Evolutionary conservation across 2,888 invertebrate genomes (phyloP).

Genomic region (Mythimna vitellina): DNA sequence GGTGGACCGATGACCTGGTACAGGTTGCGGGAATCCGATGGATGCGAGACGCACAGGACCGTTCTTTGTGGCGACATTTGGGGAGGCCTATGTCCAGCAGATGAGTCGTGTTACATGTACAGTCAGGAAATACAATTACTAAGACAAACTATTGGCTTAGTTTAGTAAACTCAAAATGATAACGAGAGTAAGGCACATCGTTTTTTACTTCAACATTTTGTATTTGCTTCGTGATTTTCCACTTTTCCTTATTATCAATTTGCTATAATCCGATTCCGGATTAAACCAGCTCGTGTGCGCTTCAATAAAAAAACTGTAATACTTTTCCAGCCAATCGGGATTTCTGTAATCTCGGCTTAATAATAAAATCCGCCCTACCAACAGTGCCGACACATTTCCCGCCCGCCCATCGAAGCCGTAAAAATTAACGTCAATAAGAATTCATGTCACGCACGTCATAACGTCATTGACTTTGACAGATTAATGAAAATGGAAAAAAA

Average conservation of each 20-base stretch:
- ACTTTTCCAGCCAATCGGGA: conserved; percentile 33
- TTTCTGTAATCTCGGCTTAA: conserved; percentile 44
- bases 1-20: too few relatives aligned
- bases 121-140: too few relatives aligned
- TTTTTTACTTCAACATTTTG: background rate
- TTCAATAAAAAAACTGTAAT: conserved; percentile 17
- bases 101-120: too few relatives aligned
- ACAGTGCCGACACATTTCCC: conserved; percentile 24
- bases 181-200: too few relatives aligned
- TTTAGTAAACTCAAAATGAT: too few relatives aligned
- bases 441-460: conserved; percentile 29
- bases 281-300: background rate
- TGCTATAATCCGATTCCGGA: background rate
- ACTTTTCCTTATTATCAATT: conserved; percentile 1
- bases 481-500: conserved; percentile 29
- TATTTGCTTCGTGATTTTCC: background rate
- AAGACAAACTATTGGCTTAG: too few relatives aligned
- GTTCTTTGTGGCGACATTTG: too few relatives aligned
- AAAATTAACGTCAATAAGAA: conserved; percentile 46
- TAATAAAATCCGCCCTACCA: conserved; percentile 35
- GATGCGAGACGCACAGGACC: too few relatives aligned
- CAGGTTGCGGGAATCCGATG: too few relatives aligned
- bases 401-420: conserved; percentile 35
- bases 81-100: too few relatives aligned
- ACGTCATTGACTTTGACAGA: conserved; percentile 32